phyloP scores from a whole-genome alignment of 2,888 invertebrate species.

The Metacarcinus magister region DNA sequence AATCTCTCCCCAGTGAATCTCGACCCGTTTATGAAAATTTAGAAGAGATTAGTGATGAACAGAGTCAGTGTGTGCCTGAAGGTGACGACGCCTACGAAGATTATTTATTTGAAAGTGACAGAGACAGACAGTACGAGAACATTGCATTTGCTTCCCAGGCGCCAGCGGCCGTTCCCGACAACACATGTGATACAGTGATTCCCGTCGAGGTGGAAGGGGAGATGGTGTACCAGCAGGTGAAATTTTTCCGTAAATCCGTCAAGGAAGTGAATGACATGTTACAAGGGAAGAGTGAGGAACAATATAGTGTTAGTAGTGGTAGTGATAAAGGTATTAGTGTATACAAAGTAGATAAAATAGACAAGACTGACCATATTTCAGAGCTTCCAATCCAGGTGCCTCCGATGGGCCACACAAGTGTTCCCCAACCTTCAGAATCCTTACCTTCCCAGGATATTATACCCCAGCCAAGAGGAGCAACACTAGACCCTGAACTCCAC shows the following conservation, averaged over 20 bases:
- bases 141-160: constrained; percentile 76
- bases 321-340: constrained; percentile 23
- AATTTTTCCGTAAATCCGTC: constrained; percentile 90
- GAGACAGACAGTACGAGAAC: constrained; percentile 82
- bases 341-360: neutral
- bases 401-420: constrained; percentile 69
- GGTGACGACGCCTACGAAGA: constrained; percentile 82
- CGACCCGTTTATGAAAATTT: constrained; percentile 74
- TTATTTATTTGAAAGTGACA: constrained; percentile 71
- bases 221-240: constrained; percentile 90
- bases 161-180: constrained; percentile 14
- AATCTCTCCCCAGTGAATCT: constrained; percentile 68
- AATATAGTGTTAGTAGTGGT: constrained; percentile 62
- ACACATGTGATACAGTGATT: constrained; percentile 73
- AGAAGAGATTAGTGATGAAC: constrained; percentile 74
- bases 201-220: constrained; percentile 82
- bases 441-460: constrained; percentile 70
- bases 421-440: constrained; percentile 70
- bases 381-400: constrained; percentile 80
- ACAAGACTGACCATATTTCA: constrained; percentile 68
- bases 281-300: constrained; percentile 69
- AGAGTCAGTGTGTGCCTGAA: constrained; percentile 75
- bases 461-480: constrained; percentile 62
- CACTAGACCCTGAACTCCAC: constrained; percentile 64
- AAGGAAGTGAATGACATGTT: constrained; percentile 89